Evolutionary conservation across 2,888 invertebrate species (phyloP).

Genomic region (Drosophila fulvimacula): DNA sequence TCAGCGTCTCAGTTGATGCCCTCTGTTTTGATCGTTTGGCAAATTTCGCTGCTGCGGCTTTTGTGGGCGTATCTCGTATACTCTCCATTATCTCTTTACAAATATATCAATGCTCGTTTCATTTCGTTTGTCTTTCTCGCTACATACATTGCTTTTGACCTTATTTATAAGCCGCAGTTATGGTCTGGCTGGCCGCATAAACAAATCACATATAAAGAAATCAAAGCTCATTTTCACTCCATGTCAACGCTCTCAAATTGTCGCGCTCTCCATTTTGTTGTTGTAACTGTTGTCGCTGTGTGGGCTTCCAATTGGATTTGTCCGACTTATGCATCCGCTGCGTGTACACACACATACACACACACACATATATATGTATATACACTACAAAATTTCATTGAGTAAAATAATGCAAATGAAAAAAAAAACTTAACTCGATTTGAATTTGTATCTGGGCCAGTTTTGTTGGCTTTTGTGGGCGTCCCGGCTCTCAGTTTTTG

Average conservation of each 20-base stretch:
- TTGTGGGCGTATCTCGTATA: slow-evolving; percentile 69
- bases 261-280: slow-evolving; percentile 38
- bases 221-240: slow-evolving; percentile 78
- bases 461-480: slow-evolving; percentile 62
- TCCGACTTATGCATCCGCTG: slow-evolving; percentile 50
- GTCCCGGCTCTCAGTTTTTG: slow-evolving; percentile 56
- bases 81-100: slow-evolving; percentile 41
- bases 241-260: slow-evolving; percentile 60
- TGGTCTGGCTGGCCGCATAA: slow-evolving; percentile 66
- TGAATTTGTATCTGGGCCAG: slow-evolving; percentile 71
- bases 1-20: slow-evolving; percentile 19
- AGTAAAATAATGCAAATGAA: slow-evolving; percentile 54
- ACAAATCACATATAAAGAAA: slow-evolving; percentile 73
- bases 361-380: slow-evolving; percentile 26
- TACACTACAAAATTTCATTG: slow-evolving; percentile 47
- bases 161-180: slow-evolving; percentile 64
- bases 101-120: slow-evolving; percentile 69
- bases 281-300: slow-evolving; percentile 41
- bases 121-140: slow-evolving; percentile 22
- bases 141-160: slow-evolving; percentile 63
- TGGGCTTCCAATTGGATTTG: slow-evolving; percentile 62
- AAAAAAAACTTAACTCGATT: slow-evolving; percentile 37
- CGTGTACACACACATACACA: slow-evolving; percentile 54
- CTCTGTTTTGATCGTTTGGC: slow-evolving; percentile 62
- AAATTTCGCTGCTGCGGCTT: slow-evolving; percentile 66